phyloP scores from a whole-genome alignment of 2,888 invertebrate species.

The Tubulanus polymorphus region DNA sequence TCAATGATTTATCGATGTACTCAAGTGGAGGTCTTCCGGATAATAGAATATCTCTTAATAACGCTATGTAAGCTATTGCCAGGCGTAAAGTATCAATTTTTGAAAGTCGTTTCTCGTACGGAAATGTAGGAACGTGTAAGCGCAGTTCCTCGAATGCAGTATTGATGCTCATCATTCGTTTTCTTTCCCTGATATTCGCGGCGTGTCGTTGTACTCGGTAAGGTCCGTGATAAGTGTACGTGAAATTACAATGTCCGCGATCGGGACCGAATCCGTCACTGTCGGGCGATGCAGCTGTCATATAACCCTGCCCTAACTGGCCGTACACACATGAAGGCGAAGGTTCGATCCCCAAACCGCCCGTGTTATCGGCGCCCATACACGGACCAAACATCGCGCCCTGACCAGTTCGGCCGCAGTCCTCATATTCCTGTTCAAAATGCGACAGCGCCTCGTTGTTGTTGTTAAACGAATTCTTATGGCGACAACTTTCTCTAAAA shows the following conservation, averaged over 20 bases:
- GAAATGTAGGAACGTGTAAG: conserved; percentile 97
- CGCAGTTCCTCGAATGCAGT: conserved; percentile 94
- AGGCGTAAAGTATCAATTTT: conserved; percentile 96
- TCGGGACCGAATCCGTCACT: not conserved
- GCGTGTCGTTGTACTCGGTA: conserved; percentile 79
- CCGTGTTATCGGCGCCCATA: no score
- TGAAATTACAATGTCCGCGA: not conserved
- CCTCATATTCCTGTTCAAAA: no score
- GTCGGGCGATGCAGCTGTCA: not conserved
- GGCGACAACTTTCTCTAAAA: not conserved
- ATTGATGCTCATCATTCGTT: conserved; percentile 95
- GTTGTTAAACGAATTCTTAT: no score
- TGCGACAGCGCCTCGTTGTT: no score
- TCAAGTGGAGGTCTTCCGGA: conserved; percentile 82
- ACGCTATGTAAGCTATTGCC: conserved; percentile 95
- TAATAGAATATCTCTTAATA: conserved; percentile 69
- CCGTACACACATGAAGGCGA: not conserved
- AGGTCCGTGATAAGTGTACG: not conserved
- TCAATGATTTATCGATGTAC: conserved; percentile 86
- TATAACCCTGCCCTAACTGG: not conserved
- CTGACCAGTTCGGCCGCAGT: no score
- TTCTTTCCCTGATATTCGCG: conserved; percentile 90
- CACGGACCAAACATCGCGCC: no score
- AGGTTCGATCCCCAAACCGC: no score
- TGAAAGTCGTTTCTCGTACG: conserved; percentile 95